phyloP scores from a whole-genome alignment of 2,888 invertebrate genomes.

The Eurytoma adleriae region DNA sequence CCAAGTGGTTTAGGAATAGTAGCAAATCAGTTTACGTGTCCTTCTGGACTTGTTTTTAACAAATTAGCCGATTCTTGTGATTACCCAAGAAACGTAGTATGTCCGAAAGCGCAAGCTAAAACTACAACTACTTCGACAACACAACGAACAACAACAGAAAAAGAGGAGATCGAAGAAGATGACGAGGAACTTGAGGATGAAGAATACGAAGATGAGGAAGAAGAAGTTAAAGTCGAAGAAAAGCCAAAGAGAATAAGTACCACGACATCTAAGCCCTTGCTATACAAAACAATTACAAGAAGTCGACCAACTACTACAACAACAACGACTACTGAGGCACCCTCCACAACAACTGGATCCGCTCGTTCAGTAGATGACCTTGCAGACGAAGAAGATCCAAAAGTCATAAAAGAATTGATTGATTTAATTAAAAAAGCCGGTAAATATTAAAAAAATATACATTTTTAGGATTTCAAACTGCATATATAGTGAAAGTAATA shows the following conservation, averaged over 20 bases:
- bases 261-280: slow-evolving; percentile 67
- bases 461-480: slow-evolving; percentile 45
- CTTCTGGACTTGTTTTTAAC: slow-evolving; percentile 93
- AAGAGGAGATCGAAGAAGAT: slow-evolving; percentile 72
- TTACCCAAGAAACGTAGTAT: slow-evolving; percentile 91
- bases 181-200: slow-evolving; percentile 78
- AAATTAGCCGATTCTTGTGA: slow-evolving; percentile 95
- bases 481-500: neutral
- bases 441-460: slow-evolving; percentile 66
- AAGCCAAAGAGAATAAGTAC: slow-evolving; percentile 70
- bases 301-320: slow-evolving; percentile 67
- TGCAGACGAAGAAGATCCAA: slow-evolving; percentile 81
- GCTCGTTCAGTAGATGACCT: slow-evolving; percentile 55
- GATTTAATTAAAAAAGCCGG: slow-evolving; percentile 91
- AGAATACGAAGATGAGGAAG: slow-evolving; percentile 75
- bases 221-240: slow-evolving; percentile 77
- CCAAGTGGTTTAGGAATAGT: slow-evolving; percentile 93
- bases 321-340: slow-evolving; percentile 52
- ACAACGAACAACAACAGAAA: slow-evolving; percentile 77
- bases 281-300: slow-evolving; percentile 72
- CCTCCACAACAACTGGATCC: slow-evolving; percentile 42
- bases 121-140: slow-evolving; percentile 75
- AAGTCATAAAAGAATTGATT: slow-evolving; percentile 89
- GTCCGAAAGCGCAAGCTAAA: slow-evolving; percentile 81
- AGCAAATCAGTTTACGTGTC: slow-evolving; percentile 95